Evolutionary conservation across 2,113 vertebrate genomes (phyloP).

Genomic region (Orientallactaga bullata): DNA sequence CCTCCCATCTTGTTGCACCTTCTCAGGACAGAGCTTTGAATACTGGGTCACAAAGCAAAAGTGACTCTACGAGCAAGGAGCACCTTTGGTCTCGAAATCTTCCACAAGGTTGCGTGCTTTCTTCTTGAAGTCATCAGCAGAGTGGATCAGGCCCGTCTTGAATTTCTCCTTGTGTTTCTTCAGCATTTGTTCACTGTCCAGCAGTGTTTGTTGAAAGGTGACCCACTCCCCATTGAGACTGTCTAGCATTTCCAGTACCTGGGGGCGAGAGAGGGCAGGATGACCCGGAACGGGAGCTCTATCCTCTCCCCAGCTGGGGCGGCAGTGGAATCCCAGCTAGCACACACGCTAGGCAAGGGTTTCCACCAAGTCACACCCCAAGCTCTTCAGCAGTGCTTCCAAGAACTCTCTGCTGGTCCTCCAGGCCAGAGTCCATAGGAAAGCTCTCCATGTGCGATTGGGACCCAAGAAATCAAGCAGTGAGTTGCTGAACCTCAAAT

Average conservation of each 20-base stretch:
- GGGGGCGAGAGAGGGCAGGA: not conserved
- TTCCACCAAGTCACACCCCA: not conserved
- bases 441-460: not conserved
- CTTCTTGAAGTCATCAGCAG: conserved; percentile 91
- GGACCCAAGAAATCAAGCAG: not conserved
- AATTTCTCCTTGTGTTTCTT: conserved; percentile 92
- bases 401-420: not conserved
- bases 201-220: conserved; percentile 90
- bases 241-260: conserved; percentile 90
- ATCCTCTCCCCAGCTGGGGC: not conserved
- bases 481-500: not conserved
- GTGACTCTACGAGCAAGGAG: too few relatives aligned
- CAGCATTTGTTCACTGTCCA: conserved; percentile 89
- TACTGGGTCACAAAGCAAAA: not conserved
- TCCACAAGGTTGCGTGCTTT: conserved; percentile 87
- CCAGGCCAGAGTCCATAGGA: not conserved
- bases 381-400: not conserved
- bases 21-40: not conserved
- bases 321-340: not conserved
- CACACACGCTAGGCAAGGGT: not conserved
- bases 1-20: not conserved
- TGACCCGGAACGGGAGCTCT: too few relatives aligned
- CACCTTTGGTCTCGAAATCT: conserved; percentile 90
- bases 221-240: conserved; percentile 88
- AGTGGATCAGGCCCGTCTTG: conserved; percentile 87